These are phyloP conservation scores for Stenichneumon culpator DNA, from an alignment of 2,888 invertebrate genomes.

Conservation along the genomic window DNA sequence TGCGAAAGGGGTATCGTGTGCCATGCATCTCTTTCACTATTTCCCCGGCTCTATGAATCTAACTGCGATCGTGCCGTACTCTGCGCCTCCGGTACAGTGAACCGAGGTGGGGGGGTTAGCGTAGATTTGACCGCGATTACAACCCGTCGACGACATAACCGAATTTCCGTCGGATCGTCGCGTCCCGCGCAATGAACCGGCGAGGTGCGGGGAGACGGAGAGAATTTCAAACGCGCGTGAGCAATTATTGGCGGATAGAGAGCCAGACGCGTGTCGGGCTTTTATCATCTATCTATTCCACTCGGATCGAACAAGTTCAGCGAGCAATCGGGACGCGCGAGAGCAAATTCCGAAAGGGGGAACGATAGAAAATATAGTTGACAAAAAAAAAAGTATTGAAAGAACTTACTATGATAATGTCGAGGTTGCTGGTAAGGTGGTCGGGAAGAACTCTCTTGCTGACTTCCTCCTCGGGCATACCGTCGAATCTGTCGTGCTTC, in stretches of 20 bases:
- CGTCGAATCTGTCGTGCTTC: conserved; percentile 97
- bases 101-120: conserved; percentile 35
- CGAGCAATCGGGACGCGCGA: conserved; percentile 79
- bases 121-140: conserved; percentile 75
- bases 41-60: conserved; percentile 42
- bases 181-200: conserved; percentile 71
- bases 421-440: conserved; percentile 96
- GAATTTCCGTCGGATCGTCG: conserved; percentile 76
- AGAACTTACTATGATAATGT: conserved; percentile 99
- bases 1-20: conserved; percentile 24
- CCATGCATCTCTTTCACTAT: not conserved
- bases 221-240: conserved; percentile 66
- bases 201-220: conserved; percentile 51
- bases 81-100: conserved; percentile 17
- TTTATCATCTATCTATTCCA: conserved; percentile 25
- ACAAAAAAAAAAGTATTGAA: not conserved
- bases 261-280: conserved; percentile 40
- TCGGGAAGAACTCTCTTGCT: conserved; percentile 97
- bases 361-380: not conserved
- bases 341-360: conserved; percentile 73
- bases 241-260: conserved; percentile 77
- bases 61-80: conserved; percentile 36
- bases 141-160: conserved; percentile 78
- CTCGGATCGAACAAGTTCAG: conserved; percentile 71
- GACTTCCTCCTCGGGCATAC: conserved; percentile 98